Conservation (phyloP, 2,888 invertebrate genomes). For the Drosophila leonis region DNA sequence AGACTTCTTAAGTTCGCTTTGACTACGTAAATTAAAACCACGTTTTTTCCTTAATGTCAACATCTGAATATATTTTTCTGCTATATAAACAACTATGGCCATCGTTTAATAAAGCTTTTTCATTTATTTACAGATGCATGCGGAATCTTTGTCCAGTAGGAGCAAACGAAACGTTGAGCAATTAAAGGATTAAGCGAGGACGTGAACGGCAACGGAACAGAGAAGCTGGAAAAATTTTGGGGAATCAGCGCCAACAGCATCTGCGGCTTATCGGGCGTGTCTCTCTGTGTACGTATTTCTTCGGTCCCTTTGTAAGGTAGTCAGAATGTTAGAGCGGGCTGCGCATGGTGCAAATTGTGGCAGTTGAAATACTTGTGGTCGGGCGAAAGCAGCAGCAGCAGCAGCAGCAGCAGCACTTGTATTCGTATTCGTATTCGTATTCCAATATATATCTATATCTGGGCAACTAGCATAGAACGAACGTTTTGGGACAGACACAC, state of each 20-base stretch:
- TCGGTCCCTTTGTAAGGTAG: conserved; percentile 51
- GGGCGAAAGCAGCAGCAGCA: conserved; percentile 17
- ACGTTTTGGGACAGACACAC: conserved; percentile 18
- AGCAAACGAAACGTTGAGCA: conserved; percentile 30
- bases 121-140: conserved; percentile 41
- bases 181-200: conserved; percentile 43
- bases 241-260: conserved; percentile 35
- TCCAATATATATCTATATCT: conserved; percentile 9
- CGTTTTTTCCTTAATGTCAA: too few relatives aligned
- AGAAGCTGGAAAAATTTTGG: conserved; percentile 11
- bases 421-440: conserved; percentile 29
- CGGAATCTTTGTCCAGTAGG: conserved; percentile 15
- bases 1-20: background rate
- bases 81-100: background rate
- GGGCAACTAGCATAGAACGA: conserved; percentile 37
- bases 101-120: conserved; percentile 9
- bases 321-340: conserved; percentile 62
- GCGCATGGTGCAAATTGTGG: conserved; percentile 55
- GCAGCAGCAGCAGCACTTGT: conserved; percentile 14
- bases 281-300: conserved; percentile 56
- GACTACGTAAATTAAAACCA: background rate
- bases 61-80: background rate
- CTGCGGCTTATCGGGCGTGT: conserved; percentile 50
- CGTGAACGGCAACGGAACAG: background rate
- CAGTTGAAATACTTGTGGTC: conserved; percentile 57